Evolutionary conservation across 1,140 invertebrate species (phyloP).

Genomic region (Mycetomoellerius zeteki): DNA sequence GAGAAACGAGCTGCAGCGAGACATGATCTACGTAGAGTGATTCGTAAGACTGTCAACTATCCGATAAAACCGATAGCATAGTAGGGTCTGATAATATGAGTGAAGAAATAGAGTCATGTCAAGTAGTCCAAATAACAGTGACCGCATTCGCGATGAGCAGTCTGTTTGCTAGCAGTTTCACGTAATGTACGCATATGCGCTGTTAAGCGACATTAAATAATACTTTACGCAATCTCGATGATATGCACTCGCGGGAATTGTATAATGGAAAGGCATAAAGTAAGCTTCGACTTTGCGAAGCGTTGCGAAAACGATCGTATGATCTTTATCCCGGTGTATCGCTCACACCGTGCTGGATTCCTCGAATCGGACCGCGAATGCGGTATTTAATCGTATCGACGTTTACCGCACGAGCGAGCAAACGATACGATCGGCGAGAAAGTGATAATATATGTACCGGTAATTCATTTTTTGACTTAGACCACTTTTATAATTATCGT

Average conservation of each 20-base stretch:
- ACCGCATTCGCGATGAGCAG: not conserved
- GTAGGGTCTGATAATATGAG: constrained; percentile 2
- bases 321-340: constrained; percentile 48
- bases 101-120: constrained; percentile 28
- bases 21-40: not conserved
- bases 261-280: constrained; percentile 36
- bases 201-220: constrained; percentile 50
- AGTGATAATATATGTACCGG: constrained; percentile 34
- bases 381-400: constrained; percentile 68
- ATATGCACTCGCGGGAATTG: constrained; percentile 33
- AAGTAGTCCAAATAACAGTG: constrained; percentile 36
- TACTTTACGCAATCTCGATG: constrained; percentile 25
- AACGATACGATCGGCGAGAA: constrained; percentile 48
- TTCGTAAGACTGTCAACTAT: constrained; percentile 4
- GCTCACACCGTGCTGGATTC: constrained; percentile 49
- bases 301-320: constrained; percentile 34
- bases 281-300: constrained; percentile 24
- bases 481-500: too few species aligned
- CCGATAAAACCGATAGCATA: constrained; percentile 27
- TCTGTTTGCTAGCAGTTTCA: constrained; percentile 24
- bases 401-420: constrained; percentile 50
- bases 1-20: constrained; percentile 1
- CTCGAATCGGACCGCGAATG: constrained; percentile 35
- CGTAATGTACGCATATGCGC: constrained; percentile 11
- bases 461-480: too few species aligned